Evolutionary conservation across 2,113 vertebrate species (phyloP), one percentile per base, ranked within the genome.

Genomic region (Salminus brasiliensis): DNA sequence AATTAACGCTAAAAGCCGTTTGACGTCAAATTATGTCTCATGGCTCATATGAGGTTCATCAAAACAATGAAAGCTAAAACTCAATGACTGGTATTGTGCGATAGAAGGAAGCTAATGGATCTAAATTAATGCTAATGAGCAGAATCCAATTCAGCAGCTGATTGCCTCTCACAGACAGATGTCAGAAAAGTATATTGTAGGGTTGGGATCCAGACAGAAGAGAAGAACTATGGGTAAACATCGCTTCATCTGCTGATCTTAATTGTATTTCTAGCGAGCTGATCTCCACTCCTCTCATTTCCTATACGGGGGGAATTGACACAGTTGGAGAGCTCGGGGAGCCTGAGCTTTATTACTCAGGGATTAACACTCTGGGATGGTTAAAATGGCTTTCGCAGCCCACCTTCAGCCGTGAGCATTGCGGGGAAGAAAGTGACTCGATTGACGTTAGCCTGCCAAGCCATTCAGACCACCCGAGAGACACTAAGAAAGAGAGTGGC

Each of bases 1-100:
- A 92, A 90, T 91, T 71, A 91, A 87, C 85, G 87, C 87, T 85
- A 86, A 91, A 91, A 89, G 82, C 85, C 72, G 83, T 88, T 88
- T 81, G 84, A 83, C 66, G 87, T 88, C 85, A 85, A 88, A 91
- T 83, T 83, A 88, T 82, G 85, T 88, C 81, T 87, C 74, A 82
- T 82, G 81, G 83, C 88, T 91, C 79, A 86, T 89, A 91, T 88
- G 87, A 89, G 84, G 88, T 89, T 89, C 76, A 73, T 68, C 43
- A 73, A 72, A 81, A 86, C 85, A 88, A 86, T 79, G 83, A 87
- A 86, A 27, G 88, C 86, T 81, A 84, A 83, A 72, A 85, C 87
- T 89, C 82, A 43, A 85, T 85, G 84, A 84, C 85, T 80, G 87
- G 83, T 91, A 88, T 90, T 87, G 84, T 79, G 74, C 85, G 67